phyloP scores from a whole-genome alignment of 2,797 vertebrate genomes.

The Antennarius maculatus region DNA sequence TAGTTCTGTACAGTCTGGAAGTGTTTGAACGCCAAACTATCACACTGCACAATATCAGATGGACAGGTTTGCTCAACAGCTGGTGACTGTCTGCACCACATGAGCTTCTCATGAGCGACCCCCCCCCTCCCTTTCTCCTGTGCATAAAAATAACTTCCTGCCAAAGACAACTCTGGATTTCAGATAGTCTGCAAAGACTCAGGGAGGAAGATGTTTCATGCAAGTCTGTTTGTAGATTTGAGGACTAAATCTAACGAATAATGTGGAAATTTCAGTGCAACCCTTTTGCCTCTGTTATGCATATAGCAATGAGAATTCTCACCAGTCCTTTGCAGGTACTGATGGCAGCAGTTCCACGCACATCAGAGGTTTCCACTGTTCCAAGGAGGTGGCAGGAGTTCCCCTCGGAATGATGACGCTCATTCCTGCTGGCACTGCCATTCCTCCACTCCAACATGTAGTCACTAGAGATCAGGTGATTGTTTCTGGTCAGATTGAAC shows the following conservation, averaged over 20 bases:
- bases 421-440: constrained; percentile 77
- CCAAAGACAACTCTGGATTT: constrained; percentile 1
- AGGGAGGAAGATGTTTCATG: not conserved
- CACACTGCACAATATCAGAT: constrained; percentile 63
- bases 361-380: constrained; percentile 69
- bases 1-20: constrained; percentile 70
- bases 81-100: constrained; percentile 31
- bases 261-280: not conserved
- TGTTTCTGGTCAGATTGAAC: constrained; percentile 88
- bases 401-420: constrained; percentile 49
- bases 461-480: constrained; percentile 83
- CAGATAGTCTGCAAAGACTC: not conserved
- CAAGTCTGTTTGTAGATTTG: constrained; percentile 1
- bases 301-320: constrained; percentile 63
- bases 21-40: constrained; percentile 65
- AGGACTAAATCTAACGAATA: constrained; percentile 14
- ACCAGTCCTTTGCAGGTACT: constrained; percentile 94
- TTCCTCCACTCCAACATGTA: constrained; percentile 88
- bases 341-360: constrained; percentile 84
- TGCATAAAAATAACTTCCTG: constrained; percentile 5
- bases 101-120: constrained; percentile 26
- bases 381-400: constrained; percentile 88
- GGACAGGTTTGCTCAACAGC: constrained; percentile 44
- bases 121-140: constrained; percentile 23
- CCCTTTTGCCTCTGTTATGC: too few species aligned